These are phyloP conservation scores for Psettodes erumei DNA, from an alignment of 2,113 vertebrate species.

Conservation along the genomic window DNA sequence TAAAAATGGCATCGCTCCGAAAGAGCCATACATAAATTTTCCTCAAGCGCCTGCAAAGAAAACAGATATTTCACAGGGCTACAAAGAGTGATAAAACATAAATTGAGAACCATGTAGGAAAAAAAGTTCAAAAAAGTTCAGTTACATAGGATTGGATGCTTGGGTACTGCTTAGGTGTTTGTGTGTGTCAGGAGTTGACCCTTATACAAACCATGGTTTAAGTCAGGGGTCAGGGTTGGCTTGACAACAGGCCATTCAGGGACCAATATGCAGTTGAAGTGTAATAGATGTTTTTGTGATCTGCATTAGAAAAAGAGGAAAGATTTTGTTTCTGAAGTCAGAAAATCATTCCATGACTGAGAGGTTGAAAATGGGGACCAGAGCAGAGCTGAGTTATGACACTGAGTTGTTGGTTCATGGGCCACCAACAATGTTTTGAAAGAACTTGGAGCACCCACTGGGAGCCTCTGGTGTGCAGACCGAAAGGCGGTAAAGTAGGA, in stretches of 20 bases:
- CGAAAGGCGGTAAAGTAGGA: not conserved
- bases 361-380: not conserved
- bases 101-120: not conserved
- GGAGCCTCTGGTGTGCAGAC: not conserved
- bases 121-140: not conserved
- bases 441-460: not conserved
- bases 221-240: not conserved
- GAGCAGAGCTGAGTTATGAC: conserved; percentile 1
- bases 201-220: not conserved
- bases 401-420: not conserved
- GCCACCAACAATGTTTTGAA: conserved; percentile 3
- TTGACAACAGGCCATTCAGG: not conserved
- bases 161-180: not conserved
- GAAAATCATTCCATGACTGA: conserved; percentile 1
- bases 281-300: not conserved
- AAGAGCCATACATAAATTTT: conserved; percentile 21
- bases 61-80: not conserved
- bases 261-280: not conserved
- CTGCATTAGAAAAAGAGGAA: not conserved
- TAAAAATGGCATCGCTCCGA: conserved; percentile 17
- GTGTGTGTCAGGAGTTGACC: not conserved
- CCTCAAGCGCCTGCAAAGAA: conserved; percentile 2
- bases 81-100: not conserved
- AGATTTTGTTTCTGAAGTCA: not conserved
- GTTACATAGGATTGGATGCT: not conserved